Evolutionary conservation across 1,140 invertebrate genomes (phyloP).

Genomic region (Drosophila hydei): DNA sequence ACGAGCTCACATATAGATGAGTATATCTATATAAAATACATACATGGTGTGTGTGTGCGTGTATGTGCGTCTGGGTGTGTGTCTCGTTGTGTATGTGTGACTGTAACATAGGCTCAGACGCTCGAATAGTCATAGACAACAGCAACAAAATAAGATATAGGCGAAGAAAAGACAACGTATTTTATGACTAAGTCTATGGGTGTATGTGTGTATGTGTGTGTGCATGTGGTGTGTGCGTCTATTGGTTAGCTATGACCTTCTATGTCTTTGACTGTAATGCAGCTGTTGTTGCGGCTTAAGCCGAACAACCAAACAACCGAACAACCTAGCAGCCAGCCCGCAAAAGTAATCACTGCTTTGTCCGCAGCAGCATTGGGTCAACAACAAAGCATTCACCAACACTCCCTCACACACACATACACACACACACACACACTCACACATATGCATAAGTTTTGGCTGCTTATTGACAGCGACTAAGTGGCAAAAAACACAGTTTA

Average conservation of each 20-base stretch:
- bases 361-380: constrained; percentile 32
- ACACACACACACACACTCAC: background rate
- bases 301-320: constrained; percentile 3
- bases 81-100: constrained; percentile 5
- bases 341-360: constrained; percentile 73
- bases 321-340: constrained; percentile 14
- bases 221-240: constrained; percentile 6
- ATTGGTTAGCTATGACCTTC: constrained; percentile 63
- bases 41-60: background rate
- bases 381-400: constrained; percentile 15
- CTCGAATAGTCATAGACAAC: constrained; percentile 26
- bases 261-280: constrained; percentile 63
- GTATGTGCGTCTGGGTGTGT: background rate
- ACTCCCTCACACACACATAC: constrained; percentile 10
- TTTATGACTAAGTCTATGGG: constrained; percentile 42
- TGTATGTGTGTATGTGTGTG: constrained; percentile 4
- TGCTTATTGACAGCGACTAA: constrained; percentile 71
- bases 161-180: constrained; percentile 44
- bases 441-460: constrained; percentile 15
- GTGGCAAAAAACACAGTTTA: constrained; percentile 69
- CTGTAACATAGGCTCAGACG: constrained; percentile 22
- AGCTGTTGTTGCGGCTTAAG: constrained; percentile 36
- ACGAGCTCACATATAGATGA: constrained; percentile 62
- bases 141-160: constrained; percentile 16
- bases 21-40: constrained; percentile 35